Evolutionary conservation across 2,113 vertebrate genomes (phyloP), one percentile per base, ranked within the genome.

Genomic region (Talpa occidentalis): DNA sequence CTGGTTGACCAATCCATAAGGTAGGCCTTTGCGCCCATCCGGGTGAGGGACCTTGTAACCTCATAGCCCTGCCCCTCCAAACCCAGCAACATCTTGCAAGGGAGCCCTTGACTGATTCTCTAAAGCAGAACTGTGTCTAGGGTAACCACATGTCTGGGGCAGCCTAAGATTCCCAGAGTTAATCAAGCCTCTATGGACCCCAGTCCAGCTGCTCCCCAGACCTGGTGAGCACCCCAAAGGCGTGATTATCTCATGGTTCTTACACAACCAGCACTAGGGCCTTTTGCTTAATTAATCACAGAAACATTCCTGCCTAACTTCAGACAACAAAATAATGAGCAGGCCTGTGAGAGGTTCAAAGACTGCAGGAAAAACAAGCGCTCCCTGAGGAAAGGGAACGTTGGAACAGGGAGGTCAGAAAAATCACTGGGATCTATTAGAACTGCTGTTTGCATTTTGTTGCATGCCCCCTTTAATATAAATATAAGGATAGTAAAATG

Each of bases 241-340:
- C 96, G 77, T 98, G 98, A 98, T 98, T 98, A 98, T 98, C 98
- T 97, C 97, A 98, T 98, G 97, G 98, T 98, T 98, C 98, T 98
- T 97, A 94, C 97, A 98, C 97, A 97, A 97, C 98, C 95, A 96
- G 98, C 97, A 97, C 95, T 76, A 91, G 98, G 97, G 98, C 97
- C 98, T 98, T 98, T 98, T 98, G 98, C 98, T 98, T 98, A 98
- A 98, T 98, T 98, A 98, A 98, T 98, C 98, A 98, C 97, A 98
- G 98, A 98, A 98, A 98, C n/a, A 92, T 98, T 98, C 98, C 98
- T 98, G 98, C 98, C 96, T 97, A 97, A 98, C 98, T 98, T 98
- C 98, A 98, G 98, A 98, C 98, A 98, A 98, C 98, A 98, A 98
- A 98, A 98, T 98, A 98, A 98, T 98, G 98, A 98, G 98, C 98